Percentiles rank a stretch among this genome's conserved stretches.
These are phyloP conservation scores for Rhinatrema bivittatum DNA, from an alignment of 2,797 vertebrate genomes.

Conservation along the genomic window DNA sequence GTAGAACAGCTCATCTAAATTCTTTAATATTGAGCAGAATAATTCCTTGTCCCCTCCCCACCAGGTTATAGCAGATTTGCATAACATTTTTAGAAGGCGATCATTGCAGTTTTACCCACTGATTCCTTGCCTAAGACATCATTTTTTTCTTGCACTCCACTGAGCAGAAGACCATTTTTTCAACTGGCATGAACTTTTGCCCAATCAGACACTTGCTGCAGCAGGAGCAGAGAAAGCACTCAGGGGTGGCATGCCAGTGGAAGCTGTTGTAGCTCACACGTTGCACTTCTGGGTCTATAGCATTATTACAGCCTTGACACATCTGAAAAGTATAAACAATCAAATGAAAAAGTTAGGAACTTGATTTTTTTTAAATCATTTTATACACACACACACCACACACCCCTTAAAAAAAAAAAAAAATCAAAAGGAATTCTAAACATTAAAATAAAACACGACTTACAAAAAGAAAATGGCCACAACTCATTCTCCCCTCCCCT, in stretches of 20 bases:
- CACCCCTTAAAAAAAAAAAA: neutral
- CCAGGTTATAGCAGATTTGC: too few relatives aligned
- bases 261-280: conserved; percentile 84
- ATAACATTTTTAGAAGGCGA: too few relatives aligned
- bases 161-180: conserved; percentile 86
- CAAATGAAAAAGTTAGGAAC: neutral
- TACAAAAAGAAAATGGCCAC: too few relatives aligned
- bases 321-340: conserved; percentile 50
- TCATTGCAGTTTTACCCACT: too few relatives aligned
- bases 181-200: conserved; percentile 85
- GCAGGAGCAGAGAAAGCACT: conserved; percentile 87
- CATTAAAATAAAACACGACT: too few relatives aligned
- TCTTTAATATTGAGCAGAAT: too few relatives aligned
- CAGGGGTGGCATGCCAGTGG: conserved; percentile 80
- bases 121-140: conserved; percentile 47
- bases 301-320: conserved; percentile 75
- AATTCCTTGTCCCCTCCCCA: too few relatives aligned
- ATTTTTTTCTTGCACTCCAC: conserved; percentile 89
- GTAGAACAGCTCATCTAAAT: too few relatives aligned
- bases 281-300: conserved; percentile 88
- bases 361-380: neutral
- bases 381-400: too few relatives aligned
- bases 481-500: too few relatives aligned
- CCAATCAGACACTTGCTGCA: conserved; percentile 86
- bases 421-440: neutral